Conservation (phyloP, 2,888 invertebrate genomes). For the Apotomis capreana region DNA sequence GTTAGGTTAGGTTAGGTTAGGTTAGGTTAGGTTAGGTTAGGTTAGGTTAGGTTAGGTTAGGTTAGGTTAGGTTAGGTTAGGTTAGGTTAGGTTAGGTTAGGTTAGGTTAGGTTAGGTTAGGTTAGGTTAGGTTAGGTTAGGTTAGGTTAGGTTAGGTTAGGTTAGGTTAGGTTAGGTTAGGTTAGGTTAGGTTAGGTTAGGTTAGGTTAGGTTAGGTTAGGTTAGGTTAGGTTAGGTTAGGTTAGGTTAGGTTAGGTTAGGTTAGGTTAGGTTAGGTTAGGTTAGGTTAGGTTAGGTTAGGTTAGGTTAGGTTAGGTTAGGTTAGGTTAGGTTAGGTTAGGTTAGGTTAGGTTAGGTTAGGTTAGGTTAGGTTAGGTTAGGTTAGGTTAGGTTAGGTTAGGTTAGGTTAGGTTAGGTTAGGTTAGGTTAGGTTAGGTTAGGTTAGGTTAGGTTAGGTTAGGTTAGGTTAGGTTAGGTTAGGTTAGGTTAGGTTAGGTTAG, state of each 20-base stretch:
- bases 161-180: slow-evolving; percentile 31
- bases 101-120: slow-evolving; percentile 31
- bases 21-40: slow-evolving; percentile 31
- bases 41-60: slow-evolving; percentile 31
- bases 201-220: slow-evolving; percentile 29
- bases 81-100: slow-evolving; percentile 31
- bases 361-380: slow-evolving; percentile 36
- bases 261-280: slow-evolving; percentile 40
- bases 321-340: slow-evolving; percentile 36
- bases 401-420: slow-evolving; percentile 36
- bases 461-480: slow-evolving; percentile 30
- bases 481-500: slow-evolving; percentile 27
- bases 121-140: slow-evolving; percentile 31
- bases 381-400: slow-evolving; percentile 36
- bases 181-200: slow-evolving; percentile 30
- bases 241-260: slow-evolving; percentile 42
- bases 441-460: slow-evolving; percentile 36
- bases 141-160: slow-evolving; percentile 31
- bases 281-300: slow-evolving; percentile 34
- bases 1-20: slow-evolving; percentile 31
- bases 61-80: slow-evolving; percentile 31
- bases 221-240: slow-evolving; percentile 29
- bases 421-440: slow-evolving; percentile 36
- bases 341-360: slow-evolving; percentile 36
- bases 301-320: slow-evolving; percentile 35